A percentile compares a stretch with the other conserved stretches of the same genome.
Conservation (phyloP, 2,888 invertebrate species). For the Tanytarsus gracilentus region DNA sequence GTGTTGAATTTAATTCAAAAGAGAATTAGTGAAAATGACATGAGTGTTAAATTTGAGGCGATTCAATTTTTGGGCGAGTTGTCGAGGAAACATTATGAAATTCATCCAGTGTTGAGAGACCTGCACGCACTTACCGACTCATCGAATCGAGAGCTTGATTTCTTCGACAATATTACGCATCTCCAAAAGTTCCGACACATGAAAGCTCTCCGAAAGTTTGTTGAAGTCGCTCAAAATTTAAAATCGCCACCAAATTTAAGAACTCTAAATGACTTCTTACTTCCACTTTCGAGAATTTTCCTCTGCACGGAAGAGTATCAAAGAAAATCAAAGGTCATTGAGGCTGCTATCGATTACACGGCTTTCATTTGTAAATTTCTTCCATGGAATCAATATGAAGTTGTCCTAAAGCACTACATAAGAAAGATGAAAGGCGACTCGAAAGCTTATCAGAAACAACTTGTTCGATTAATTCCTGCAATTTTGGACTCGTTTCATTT, state of each 20-base stretch:
- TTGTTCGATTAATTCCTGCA: slow-evolving; percentile 64
- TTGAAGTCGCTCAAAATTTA: slow-evolving; percentile 53
- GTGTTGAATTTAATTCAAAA: slow-evolving; percentile 62
- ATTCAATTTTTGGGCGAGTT: slow-evolving; percentile 69
- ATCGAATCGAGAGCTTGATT: slow-evolving; percentile 77
- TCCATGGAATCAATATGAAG: slow-evolving; percentile 85
- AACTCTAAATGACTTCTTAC: slow-evolving; percentile 71
- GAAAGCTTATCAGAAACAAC: slow-evolving; percentile 68
- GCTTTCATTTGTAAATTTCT: slow-evolving; percentile 52
- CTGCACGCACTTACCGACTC: slow-evolving; percentile 57
- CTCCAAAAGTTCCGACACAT: slow-evolving; percentile 77
- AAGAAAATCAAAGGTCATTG: slow-evolving; percentile 70
- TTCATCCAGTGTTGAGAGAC: slow-evolving; percentile 63
- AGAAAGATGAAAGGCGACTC: slow-evolving; percentile 52
- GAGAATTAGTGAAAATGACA: slow-evolving; percentile 58
- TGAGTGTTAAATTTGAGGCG: slow-evolving; percentile 67
- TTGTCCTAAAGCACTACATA: slow-evolving; percentile 71
- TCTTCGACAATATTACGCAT: slow-evolving; percentile 89
- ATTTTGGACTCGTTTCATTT: slow-evolving; percentile 89
- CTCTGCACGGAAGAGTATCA: slow-evolving; percentile 66
- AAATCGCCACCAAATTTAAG: slow-evolving; percentile 53
- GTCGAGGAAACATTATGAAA: slow-evolving; percentile 59
- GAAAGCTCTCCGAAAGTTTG: slow-evolving; percentile 70
- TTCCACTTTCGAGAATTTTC: slow-evolving; percentile 75
- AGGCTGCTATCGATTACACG: slow-evolving; percentile 56